Evolutionary conservation across 2,113 vertebrate species (phyloP).

Genomic region (Scomber japonicus): DNA sequence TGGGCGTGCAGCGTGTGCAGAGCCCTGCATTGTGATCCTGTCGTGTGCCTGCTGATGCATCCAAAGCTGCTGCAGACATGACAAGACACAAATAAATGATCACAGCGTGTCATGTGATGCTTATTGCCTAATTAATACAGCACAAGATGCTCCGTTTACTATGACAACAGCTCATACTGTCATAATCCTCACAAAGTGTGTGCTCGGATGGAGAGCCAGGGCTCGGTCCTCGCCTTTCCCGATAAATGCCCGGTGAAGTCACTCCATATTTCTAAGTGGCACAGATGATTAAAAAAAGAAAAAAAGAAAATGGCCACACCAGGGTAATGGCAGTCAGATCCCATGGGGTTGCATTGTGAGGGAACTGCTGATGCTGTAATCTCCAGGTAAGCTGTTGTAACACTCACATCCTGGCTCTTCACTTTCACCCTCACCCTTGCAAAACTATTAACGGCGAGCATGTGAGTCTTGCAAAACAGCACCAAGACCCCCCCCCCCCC

Average conservation of each 20-base stretch:
- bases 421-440: slow-evolving; percentile 27
- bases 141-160: not conserved
- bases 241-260: not conserved
- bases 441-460: slow-evolving; percentile 59
- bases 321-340: slow-evolving; percentile 41
- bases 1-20: not conserved
- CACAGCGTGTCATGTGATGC: not conserved
- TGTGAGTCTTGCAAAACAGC: slow-evolving; percentile 49
- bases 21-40: slow-evolving; percentile 6
- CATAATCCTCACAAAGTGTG: not conserved
- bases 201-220: not conserved
- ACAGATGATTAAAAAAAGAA: not conserved
- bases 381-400: slow-evolving; percentile 74
- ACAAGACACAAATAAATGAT: slow-evolving; percentile 19
- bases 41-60: not conserved
- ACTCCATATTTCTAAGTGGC: not conserved
- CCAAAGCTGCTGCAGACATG: slow-evolving; percentile 4
- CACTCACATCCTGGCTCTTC: slow-evolving; percentile 34
- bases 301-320: not conserved
- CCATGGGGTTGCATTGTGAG: slow-evolving; percentile 35
- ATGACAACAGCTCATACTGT: not conserved
- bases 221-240: not conserved
- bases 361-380: slow-evolving; percentile 76
- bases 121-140: slow-evolving; percentile 19
- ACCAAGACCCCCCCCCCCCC: not conserved